A percentile compares a stretch with the other conserved stretches of the same genome.
Evolutionary conservation across 2,888 invertebrate species (phyloP).

Genomic region (Agonopterix alstromeriana): DNA sequence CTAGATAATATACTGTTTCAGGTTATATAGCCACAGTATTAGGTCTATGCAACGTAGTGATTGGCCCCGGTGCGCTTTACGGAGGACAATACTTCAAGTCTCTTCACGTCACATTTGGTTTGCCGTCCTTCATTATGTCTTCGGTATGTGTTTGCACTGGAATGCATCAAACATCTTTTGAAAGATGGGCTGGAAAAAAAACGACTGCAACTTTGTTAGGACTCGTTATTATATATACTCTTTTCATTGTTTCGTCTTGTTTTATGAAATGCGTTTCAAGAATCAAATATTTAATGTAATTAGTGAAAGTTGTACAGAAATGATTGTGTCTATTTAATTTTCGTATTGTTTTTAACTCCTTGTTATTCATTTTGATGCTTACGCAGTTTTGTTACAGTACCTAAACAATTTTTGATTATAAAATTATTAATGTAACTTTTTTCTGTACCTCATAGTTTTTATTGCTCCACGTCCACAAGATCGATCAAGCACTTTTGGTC

Average conservation of each 20-base stretch:
- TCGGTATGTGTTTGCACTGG: slow-evolving; percentile 31
- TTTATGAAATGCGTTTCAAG: slow-evolving; percentile 32
- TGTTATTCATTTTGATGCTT: no score
- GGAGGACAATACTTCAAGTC: slow-evolving; percentile 12
- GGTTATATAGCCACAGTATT: no score
- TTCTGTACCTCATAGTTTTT: no score
- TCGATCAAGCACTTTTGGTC: no score
- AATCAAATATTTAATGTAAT: slow-evolving; percentile 9
- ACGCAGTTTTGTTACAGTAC: no score
- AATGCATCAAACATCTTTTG: slow-evolving; percentile 21
- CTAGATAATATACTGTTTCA: no score
- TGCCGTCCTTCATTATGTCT: slow-evolving; percentile 32
- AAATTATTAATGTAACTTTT: no score
- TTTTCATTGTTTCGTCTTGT: slow-evolving; percentile 21
- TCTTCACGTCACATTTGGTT: slow-evolving; percentile 31
- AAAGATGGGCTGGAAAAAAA: slow-evolving; percentile 20
- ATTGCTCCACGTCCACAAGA: no score
- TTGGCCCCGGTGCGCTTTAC: slow-evolving; percentile 20
- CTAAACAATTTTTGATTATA: no score
- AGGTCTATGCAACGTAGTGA: slow-evolving; percentile 2
- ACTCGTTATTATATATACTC: slow-evolving; percentile 32
- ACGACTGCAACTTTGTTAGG: slow-evolving; percentile 20
- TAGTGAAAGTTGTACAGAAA: background rate
- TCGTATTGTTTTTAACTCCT: no score
- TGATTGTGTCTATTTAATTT: no score